These are phyloP conservation scores for Chaunax sp. DNA, from an alignment of 2,797 vertebrate genomes.

Conservation along the genomic window DNA sequence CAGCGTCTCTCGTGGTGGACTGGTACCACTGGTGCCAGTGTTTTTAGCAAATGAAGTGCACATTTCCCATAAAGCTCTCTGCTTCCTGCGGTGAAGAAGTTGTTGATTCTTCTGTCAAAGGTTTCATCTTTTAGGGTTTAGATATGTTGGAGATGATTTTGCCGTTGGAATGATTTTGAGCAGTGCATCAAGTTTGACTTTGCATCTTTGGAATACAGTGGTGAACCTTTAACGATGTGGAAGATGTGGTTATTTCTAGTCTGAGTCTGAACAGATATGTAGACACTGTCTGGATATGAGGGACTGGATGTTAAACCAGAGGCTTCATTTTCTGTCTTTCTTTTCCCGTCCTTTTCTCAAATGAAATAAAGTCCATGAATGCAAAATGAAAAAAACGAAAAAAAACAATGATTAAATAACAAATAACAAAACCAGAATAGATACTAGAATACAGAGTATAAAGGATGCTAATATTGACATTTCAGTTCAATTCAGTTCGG, in stretches of 20 bases:
- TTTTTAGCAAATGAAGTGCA: slow-evolving; percentile 59
- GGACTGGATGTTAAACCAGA: no score
- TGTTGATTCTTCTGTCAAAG: slow-evolving; percentile 64
- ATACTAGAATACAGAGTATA: no score
- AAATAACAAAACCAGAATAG: no score
- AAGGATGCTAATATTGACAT: no score
- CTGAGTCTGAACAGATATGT: background rate
- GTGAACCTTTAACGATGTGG: background rate
- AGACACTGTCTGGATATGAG: no score
- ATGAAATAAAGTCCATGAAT: no score
- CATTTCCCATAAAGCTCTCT: slow-evolving; percentile 66
- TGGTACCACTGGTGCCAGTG: slow-evolving; percentile 54
- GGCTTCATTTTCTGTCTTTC: no score
- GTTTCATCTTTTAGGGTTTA: slow-evolving; percentile 61
- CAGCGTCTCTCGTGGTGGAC: slow-evolving; percentile 41
- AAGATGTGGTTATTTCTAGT: background rate
- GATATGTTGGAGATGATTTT: slow-evolving; percentile 63
- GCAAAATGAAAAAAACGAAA: no score
- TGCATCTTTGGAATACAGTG: slow-evolving; percentile 9
- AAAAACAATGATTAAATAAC: no score
- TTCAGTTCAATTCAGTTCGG: no score
- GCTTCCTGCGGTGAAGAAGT: slow-evolving; percentile 62
- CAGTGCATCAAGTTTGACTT: slow-evolving; percentile 13
- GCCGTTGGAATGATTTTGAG: slow-evolving; percentile 39
- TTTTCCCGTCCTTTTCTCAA: no score